Evolutionary conservation across 2,113 vertebrate genomes (phyloP), one percentile per base, ranked within the genome.

Genomic region (Morone saxatilis): DNA sequence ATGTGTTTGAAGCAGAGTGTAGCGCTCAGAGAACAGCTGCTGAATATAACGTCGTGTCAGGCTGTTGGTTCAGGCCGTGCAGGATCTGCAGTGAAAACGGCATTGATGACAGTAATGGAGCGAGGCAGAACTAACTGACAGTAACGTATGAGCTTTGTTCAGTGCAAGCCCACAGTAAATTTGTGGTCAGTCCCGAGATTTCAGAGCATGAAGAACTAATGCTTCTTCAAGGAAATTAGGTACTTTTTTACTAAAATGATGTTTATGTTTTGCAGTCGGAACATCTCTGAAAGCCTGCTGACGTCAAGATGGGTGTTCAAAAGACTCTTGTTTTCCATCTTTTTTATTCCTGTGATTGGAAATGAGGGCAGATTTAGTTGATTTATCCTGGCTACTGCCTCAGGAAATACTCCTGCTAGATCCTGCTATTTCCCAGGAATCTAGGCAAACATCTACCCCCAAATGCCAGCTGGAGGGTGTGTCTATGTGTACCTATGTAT

Each of bases 81-180:
- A 5, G 59, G 1, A 12, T 11, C 36, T 20, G 57, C 25, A 74
- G 40, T 62, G 40, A 60, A 36, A 66, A 20, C n/a, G 61, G 22
- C 86, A 67, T 25, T 86, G 74, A 88, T 45, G 12, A 31, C 0
- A 69, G 22, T 48, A 81, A 76, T 50, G 13, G 1, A 76, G 57
- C 0, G 57, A 53, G 43, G 62, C 87, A 77, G 71, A 78, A 78
- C 87, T 19, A 84, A 92, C 2, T 6, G 10, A 66, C 50, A 57
- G 56, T 1, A 60, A 80, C 38, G 12, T 43, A 59, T 1, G 1
- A 40, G 60, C 2, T 50, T 48, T 65, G 53, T 76, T 83, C 7
- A 59, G 2, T 1, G 4, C 20, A n/a, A 13, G 5, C 3, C 70
- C 17, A 3, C 12, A 0, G 5, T n/a, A 51, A 56, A 78, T 75